phyloP scores from a whole-genome alignment of 2,113 vertebrate genomes.

The Calyptomena viridis region DNA sequence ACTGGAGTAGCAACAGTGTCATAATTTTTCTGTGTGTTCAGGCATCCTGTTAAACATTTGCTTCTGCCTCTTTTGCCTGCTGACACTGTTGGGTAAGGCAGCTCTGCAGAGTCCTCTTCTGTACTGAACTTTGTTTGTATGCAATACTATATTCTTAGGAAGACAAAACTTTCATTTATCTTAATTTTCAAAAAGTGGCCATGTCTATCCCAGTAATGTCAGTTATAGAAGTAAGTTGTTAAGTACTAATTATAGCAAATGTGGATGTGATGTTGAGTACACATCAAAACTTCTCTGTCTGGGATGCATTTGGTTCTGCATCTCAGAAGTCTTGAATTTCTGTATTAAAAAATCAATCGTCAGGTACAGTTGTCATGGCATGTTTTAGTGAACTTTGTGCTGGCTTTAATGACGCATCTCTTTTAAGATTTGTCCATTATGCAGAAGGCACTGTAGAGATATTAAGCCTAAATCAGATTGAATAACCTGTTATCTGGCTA shows the following conservation, averaged over 20 bases:
- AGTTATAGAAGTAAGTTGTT: background rate
- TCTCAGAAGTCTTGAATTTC: background rate
- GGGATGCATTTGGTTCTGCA: background rate
- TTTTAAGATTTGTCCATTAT: background rate
- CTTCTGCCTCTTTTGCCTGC: background rate
- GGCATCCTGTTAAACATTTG: background rate
- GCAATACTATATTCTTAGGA: background rate
- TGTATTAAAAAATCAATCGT: background rate
- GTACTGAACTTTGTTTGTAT: background rate
- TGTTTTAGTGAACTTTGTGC: background rate
- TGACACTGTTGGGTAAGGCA: background rate
- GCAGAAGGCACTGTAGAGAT: background rate
- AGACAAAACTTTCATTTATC: background rate
- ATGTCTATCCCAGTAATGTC: background rate
- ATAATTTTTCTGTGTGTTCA: background rate
- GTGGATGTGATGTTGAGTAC: background rate
- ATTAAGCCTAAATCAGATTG: background rate
- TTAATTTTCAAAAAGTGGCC: background rate
- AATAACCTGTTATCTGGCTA: background rate
- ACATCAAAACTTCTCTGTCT: background rate
- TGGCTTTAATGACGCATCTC: background rate
- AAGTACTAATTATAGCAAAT: background rate
- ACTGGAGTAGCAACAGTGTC: background rate
- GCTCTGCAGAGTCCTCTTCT: background rate
- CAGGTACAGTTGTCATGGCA: background rate